Evolutionary conservation across 2,113 vertebrate genomes (phyloP).

Genomic region (Anser cygnoides): DNA sequence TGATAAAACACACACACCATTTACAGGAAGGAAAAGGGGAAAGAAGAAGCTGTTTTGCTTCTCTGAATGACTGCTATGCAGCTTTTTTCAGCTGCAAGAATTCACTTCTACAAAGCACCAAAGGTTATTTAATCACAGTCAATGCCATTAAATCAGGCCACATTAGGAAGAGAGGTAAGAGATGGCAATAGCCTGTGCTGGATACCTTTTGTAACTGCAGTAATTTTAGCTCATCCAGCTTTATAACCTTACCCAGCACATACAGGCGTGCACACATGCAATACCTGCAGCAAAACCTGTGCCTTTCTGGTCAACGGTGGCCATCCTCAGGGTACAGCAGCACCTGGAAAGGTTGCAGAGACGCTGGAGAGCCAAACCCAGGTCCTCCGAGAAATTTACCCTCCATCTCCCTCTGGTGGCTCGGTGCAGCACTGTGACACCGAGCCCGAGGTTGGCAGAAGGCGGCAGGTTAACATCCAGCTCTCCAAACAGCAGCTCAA

Average conservation of each 20-base stretch:
- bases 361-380: background rate
- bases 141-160: background rate
- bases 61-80: background rate
- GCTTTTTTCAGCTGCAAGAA: background rate
- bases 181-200: background rate
- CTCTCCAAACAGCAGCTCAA: background rate
- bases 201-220: background rate
- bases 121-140: background rate
- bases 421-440: background rate
- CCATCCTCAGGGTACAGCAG: background rate
- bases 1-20: background rate
- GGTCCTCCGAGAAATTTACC: background rate
- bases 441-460: background rate
- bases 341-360: background rate
- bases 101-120: background rate
- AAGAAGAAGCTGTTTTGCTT: background rate
- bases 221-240: background rate
- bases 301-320: background rate
- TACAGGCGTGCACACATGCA: background rate
- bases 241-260: rapidly evolving
- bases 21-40: background rate
- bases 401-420: background rate
- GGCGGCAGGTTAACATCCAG: background rate
- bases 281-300: background rate
- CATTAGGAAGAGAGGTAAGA: background rate